A percentile compares a stretch with the other conserved stretches of the same genome.
Evolutionary conservation across 2,113 vertebrate species (phyloP).

Genomic region (Nestor notabilis): DNA sequence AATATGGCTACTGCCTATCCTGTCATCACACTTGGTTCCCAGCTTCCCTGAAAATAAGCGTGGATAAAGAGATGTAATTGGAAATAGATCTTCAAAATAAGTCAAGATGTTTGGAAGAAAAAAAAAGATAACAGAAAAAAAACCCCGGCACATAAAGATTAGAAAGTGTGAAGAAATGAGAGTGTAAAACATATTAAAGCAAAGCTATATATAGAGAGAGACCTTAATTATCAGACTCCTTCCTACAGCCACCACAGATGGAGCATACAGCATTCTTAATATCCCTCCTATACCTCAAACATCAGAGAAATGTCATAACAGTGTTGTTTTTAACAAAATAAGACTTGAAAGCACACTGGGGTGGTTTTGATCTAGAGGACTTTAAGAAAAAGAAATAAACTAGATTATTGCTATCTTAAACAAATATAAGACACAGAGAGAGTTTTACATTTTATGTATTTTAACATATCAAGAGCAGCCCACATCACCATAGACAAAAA

Average conservation of each 20-base stretch:
- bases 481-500: background rate
- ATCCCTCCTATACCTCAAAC: background rate
- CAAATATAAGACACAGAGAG: background rate
- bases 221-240: background rate
- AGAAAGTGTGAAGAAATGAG: background rate
- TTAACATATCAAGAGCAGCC: background rate
- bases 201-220: background rate
- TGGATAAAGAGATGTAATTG: background rate
- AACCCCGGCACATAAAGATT: background rate
- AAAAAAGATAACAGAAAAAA: background rate
- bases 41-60: background rate
- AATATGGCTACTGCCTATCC: background rate
- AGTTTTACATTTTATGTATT: background rate
- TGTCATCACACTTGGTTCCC: accelerated
- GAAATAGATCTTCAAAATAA: background rate
- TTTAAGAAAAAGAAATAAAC: background rate
- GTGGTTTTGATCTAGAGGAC: background rate
- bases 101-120: background rate
- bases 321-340: background rate
- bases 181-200: background rate
- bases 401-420: background rate
- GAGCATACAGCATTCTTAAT: background rate
- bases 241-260: background rate
- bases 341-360: background rate
- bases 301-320: background rate